Evolutionary conservation across 2,888 invertebrate genomes (phyloP), one percentile per base, ranked within the genome.

Genomic region (Gymnosoma rotundatum): DNA sequence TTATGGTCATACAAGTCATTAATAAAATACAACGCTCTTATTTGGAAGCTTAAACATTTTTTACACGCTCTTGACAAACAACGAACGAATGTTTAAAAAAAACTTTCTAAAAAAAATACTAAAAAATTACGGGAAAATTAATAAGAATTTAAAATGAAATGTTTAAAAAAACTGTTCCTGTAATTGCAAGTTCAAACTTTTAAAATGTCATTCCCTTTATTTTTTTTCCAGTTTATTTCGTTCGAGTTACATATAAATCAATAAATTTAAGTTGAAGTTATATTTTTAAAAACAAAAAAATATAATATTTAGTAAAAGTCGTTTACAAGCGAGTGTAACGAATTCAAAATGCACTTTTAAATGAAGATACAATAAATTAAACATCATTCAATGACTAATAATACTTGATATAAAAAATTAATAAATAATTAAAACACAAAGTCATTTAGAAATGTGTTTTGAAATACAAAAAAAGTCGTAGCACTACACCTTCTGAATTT

Each of bases 241-340:
- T 12, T 45, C 12, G 12, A 14, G 0, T 45, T 45, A 38, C 58
- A 20, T 60, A 72, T 72, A 72, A 72, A 72, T 72, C 60, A 72
- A 50, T 48, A 21, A 50, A 72, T 50, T 61, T 32, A n/a, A 61
- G 8, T 9, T 16, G 5, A 38, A 66, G 6, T 1, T 48, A 14
- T 16, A 16, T n/a, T 48, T 16, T 18, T 21, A 25, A 6, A 42
- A 36, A 50, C 20, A 18, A 32, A 4, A 38, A 14, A n/a, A n/a
- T n/a, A n/a, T 52, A 38, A 7, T 16, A 38, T 20, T 52, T 9
- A 20, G 16, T 38, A 52, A 67, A 6, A 50, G 21, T 21, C 48
- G 9, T 48, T 16, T 50, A 64, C n/a, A 48, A 25, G 7, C n/a
- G 52, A 52, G 32, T 58, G 42, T 18, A 45, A 70, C 18, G 25